These are phyloP conservation scores for Poliocrania exsul DNA, from an alignment of 2,797 vertebrate genomes.

Conservation along the genomic window DNA sequence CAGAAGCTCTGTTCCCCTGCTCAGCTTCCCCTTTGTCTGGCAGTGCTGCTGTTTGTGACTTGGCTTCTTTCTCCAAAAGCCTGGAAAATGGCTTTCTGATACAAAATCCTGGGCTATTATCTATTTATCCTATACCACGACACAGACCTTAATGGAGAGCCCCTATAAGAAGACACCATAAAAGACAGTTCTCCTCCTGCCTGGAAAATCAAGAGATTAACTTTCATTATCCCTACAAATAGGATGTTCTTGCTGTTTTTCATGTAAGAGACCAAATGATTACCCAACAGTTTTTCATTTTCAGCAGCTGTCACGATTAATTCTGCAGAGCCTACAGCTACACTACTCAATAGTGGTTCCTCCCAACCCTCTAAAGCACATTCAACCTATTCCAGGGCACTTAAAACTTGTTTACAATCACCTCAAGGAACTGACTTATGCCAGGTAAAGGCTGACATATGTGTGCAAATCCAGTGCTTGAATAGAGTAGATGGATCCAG, in stretches of 20 bases:
- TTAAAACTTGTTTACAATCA: background rate
- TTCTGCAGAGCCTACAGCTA: background rate
- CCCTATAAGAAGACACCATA: background rate
- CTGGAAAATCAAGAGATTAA: background rate
- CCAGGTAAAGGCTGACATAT: background rate
- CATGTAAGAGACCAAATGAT: background rate
- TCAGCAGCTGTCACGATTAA: background rate
- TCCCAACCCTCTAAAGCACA: background rate
- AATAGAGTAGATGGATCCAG: background rate
- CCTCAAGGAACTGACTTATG: background rate
- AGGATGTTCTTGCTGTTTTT: background rate
- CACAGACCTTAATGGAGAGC: fast-evolving
- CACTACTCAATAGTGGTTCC: background rate
- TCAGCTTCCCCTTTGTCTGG: background rate
- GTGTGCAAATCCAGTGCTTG: background rate
- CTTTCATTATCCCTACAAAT: background rate
- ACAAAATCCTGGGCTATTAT: background rate
- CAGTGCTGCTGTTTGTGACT: background rate
- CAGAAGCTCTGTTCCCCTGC: background rate
- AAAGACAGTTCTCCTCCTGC: background rate
- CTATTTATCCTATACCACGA: background rate
- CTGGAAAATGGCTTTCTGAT: background rate
- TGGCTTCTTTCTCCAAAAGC: background rate
- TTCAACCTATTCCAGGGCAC: background rate
- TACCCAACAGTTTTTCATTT: background rate